phyloP scores from a whole-genome alignment of 2,888 invertebrate species.

The Pheosia tremula region DNA sequence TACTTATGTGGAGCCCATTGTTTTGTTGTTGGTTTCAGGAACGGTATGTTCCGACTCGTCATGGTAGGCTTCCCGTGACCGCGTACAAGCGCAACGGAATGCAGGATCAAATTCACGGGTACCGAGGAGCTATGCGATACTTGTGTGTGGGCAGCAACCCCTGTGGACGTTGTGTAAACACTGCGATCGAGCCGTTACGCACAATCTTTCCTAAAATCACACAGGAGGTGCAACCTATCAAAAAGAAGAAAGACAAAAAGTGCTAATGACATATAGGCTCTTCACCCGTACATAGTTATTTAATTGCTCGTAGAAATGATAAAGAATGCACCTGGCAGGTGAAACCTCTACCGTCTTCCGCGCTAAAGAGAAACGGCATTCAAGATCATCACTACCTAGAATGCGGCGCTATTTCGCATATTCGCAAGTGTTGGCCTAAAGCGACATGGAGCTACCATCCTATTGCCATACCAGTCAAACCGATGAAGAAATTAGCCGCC shows the following conservation, averaged over 20 bases:
- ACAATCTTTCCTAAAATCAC: constrained; percentile 61
- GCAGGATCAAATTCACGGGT: constrained; percentile 75
- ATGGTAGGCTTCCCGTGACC: constrained; percentile 70
- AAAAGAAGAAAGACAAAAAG: constrained; percentile 60
- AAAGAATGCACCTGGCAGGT: constrained; percentile 59
- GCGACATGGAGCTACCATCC: constrained; percentile 61
- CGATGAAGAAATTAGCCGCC: constrained; percentile 68
- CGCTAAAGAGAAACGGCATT: constrained; percentile 72
- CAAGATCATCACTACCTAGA: constrained; percentile 72
- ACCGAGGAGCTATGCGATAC: constrained; percentile 69
- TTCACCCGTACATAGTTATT: constrained; percentile 3
- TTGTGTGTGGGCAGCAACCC: constrained; percentile 54
- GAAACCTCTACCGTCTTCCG: constrained; percentile 66
- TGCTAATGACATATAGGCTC: constrained; percentile 10
- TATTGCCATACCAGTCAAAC: constrained; percentile 58
- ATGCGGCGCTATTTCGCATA: constrained; percentile 68
- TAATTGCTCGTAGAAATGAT: constrained; percentile 16
- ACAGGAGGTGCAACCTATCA: constrained; percentile 61
- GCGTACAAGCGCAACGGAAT: constrained; percentile 73
- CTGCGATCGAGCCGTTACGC: constrained; percentile 62
- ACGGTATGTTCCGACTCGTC: constrained; percentile 74
- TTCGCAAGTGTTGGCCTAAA: constrained; percentile 68
- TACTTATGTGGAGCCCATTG: constrained; percentile 38
- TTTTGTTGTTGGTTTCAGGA: constrained; percentile 78
- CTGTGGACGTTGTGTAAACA: constrained; percentile 51